phyloP scores from a whole-genome alignment of 2,113 vertebrate genomes.

The Petrocephalus zakoni region DNA sequence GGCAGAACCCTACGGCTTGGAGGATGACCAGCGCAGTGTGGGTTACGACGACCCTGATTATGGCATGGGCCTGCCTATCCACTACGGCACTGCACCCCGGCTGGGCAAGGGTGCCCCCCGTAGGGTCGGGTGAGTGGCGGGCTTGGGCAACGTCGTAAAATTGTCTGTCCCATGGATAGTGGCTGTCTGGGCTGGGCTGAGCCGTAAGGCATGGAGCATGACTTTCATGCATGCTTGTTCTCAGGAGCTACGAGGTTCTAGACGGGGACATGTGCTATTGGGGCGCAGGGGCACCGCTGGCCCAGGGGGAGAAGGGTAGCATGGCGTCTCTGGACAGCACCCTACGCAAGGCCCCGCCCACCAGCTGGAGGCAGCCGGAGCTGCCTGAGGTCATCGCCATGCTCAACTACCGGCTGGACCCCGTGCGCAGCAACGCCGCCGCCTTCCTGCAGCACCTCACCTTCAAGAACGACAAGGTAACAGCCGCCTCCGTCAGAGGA shows the following conservation, averaged over 20 bases:
- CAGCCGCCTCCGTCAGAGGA: not conserved
- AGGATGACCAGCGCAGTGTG: constrained; percentile 89
- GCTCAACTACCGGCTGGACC: constrained; percentile 86
- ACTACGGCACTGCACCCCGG: constrained; percentile 79
- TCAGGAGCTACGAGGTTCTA: constrained; percentile 87
- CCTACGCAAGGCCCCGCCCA: constrained; percentile 68
- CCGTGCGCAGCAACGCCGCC: constrained; percentile 86
- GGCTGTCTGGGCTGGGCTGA: not conserved
- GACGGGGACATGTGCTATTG: constrained; percentile 84
- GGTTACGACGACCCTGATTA: constrained; percentile 87
- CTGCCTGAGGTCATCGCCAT: constrained; percentile 93
- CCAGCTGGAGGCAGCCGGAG: constrained; percentile 84
- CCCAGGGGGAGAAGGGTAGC: constrained; percentile 83
- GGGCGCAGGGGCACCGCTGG: constrained; percentile 70
- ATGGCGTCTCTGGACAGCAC: constrained; percentile 90
- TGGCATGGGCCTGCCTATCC: constrained; percentile 68
- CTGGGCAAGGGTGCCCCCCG: constrained; percentile 68
- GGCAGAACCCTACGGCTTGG: constrained; percentile 79
- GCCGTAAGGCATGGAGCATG: not conserved
- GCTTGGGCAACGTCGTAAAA: not conserved
- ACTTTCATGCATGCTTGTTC: not conserved
- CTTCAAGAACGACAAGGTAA: constrained; percentile 86
- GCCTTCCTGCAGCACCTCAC: constrained; percentile 92
- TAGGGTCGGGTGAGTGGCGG: constrained; percentile 68
- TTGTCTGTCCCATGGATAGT: not conserved